phyloP scores from a whole-genome alignment of 2,113 vertebrate genomes.

The Chloropsis cyanopogon region DNA sequence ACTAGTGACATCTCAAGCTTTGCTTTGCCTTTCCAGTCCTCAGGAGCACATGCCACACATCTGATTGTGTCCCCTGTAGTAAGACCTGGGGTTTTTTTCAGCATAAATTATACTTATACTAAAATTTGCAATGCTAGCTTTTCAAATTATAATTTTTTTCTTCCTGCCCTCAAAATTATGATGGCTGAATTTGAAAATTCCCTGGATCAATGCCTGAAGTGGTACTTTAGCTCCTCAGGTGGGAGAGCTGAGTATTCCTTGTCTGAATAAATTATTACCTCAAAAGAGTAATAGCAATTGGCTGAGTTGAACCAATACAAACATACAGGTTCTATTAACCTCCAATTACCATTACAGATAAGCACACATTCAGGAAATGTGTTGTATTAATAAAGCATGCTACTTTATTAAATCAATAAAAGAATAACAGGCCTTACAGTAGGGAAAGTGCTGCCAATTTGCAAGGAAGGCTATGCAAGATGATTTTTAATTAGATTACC shows the following conservation, averaged over 20 bases:
- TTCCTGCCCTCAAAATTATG: background rate
- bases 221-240: background rate
- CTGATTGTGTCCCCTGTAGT: background rate
- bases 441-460: background rate
- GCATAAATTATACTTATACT: background rate
- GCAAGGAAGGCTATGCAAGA: background rate
- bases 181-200: background rate
- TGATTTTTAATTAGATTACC: background rate
- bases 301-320: background rate
- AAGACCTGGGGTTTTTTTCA: background rate
- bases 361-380: background rate
- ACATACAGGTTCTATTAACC: constrained; percentile 8
- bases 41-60: background rate
- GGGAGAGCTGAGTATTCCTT: background rate
- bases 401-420: constrained; percentile 24
- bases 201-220: background rate
- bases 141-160: background rate
- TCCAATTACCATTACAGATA: constrained; percentile 20
- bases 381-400: background rate
- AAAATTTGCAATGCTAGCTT: background rate
- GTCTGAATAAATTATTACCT: background rate
- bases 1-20: background rate
- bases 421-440: background rate
- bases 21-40: background rate
- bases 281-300: background rate